Evolutionary conservation across 2,888 invertebrate genomes (phyloP).

Genomic region (Tipula lateralis): DNA sequence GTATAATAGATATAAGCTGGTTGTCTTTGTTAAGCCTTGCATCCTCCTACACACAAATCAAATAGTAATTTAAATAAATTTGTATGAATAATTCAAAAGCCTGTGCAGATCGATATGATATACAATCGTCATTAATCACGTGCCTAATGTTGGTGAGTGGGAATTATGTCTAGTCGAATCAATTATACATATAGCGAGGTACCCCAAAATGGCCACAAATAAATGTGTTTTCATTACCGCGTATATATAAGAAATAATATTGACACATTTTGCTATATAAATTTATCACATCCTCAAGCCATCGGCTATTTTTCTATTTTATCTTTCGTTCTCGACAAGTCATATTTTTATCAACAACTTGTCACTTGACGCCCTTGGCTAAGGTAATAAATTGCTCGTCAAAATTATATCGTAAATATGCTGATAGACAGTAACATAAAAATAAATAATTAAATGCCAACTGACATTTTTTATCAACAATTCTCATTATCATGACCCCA

Average conservation of each 20-base stretch:
- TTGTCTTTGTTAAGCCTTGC: not conserved
- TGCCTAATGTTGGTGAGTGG: not conserved
- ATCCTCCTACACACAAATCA: not conserved
- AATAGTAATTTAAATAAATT: not conserved
- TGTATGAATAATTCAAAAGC: not conserved
- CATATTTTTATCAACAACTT: not conserved
- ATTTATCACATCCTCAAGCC: not conserved
- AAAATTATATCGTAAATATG: not conserved
- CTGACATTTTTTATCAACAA: not conserved
- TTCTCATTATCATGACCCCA: not conserved
- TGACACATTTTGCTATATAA: not conserved
- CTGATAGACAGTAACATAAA: not conserved
- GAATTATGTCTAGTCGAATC: too few relatives aligned
- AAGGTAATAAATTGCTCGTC: not conserved
- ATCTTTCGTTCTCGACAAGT: not conserved
- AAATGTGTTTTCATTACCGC: not conserved
- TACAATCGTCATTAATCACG: not conserved
- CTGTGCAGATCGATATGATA: too few relatives aligned
- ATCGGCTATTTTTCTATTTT: not conserved
- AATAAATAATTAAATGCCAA: not conserved
- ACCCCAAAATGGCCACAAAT: not conserved
- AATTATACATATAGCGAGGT: not conserved
- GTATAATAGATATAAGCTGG: not conserved
- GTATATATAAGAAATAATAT: not conserved
- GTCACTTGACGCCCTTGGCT: not conserved